phyloP scores from a whole-genome alignment of 2,113 vertebrate genomes.

The Aramus guarauna region DNA sequence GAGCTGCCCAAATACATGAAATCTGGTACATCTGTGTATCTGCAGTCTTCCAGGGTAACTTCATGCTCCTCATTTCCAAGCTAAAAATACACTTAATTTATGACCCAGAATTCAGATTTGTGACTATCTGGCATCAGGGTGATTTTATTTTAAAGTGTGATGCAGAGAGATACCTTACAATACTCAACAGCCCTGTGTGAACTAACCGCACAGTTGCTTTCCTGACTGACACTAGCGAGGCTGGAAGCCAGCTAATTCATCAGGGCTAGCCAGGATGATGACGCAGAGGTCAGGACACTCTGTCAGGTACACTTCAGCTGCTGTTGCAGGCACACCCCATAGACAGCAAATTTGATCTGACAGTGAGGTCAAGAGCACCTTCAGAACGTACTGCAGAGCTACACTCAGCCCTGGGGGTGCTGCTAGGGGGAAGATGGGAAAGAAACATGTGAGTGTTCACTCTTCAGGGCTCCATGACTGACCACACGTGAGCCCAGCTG shows the following conservation, averaged over 20 bases:
- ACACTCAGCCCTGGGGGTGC: background rate
- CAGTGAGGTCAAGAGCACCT: background rate
- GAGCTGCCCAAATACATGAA: background rate
- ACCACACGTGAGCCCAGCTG: background rate
- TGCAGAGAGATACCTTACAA: background rate
- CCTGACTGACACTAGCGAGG: background rate
- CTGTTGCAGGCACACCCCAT: background rate
- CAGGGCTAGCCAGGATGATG: background rate
- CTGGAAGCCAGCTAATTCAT: background rate
- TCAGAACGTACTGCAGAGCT: background rate
- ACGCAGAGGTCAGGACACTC: background rate
- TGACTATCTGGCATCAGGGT: background rate
- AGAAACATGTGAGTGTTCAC: background rate
- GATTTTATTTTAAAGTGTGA: background rate
- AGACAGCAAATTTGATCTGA: background rate
- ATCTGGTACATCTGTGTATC: background rate
- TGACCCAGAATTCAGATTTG: background rate
- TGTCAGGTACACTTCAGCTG: background rate
- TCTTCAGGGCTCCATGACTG: background rate
- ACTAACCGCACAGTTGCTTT: accelerated
- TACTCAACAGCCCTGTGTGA: background rate
- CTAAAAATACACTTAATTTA: background rate
- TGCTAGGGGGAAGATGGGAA: background rate
- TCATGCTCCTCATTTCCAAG: background rate
- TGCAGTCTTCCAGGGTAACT: background rate